Conservation (phyloP, 2,888 invertebrate species). For the Acronicta alni region DNA sequence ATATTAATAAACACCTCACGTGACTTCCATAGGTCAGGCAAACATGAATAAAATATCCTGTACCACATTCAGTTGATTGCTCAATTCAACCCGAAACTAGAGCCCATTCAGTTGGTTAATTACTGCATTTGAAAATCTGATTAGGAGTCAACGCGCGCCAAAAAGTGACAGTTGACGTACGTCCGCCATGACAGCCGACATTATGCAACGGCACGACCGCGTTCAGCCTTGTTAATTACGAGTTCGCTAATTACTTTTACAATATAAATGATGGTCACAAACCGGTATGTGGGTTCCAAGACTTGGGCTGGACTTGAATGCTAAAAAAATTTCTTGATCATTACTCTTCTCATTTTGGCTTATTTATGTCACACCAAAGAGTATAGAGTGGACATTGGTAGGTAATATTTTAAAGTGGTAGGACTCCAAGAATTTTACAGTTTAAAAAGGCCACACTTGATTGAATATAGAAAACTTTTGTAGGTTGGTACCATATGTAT, state of each 20-base stretch:
- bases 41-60: conserved; percentile 17
- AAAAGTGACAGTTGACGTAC: conserved; percentile 80
- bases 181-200: conserved; percentile 75
- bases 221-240: conserved; percentile 77
- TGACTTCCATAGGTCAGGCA: neutral
- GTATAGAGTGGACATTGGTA: no score
- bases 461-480: neutral
- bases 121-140: conserved; percentile 68
- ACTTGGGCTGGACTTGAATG: conserved; percentile 12
- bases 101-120: conserved; percentile 46
- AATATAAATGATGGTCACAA: conserved; percentile 60
- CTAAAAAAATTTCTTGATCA: conserved; percentile 2
- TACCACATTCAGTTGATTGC: conserved; percentile 33
- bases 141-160: conserved; percentile 75
- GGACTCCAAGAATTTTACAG: no score
- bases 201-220: conserved; percentile 83
- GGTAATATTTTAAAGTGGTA: no score
- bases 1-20: conserved; percentile 2
- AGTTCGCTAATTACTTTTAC: conserved; percentile 76
- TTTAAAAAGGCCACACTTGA: no score
- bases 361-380: no score
- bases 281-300: conserved; percentile 40
- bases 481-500: no score
- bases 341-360: no score
- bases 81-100: conserved; percentile 35